These are phyloP conservation scores for Sciurus carolinensis DNA, from an alignment of 2,797 vertebrate genomes.

Conservation along the genomic window DNA sequence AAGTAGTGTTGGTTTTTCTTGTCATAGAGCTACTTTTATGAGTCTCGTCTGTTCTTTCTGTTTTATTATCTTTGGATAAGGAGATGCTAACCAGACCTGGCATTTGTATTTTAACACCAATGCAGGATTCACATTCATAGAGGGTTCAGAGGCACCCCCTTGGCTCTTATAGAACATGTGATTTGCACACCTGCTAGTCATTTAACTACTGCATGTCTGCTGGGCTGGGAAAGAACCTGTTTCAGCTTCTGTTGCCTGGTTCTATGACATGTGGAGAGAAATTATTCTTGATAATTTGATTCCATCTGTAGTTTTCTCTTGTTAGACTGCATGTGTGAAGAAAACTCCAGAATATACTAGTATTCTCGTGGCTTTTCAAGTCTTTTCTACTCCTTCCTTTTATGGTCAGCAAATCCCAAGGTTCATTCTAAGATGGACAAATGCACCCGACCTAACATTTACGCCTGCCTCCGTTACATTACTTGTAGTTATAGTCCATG, in stretches of 20 bases:
- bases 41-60: not conserved
- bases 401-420: not conserved
- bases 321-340: not conserved
- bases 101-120: not conserved
- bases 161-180: not conserved
- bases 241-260: not conserved
- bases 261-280: not conserved
- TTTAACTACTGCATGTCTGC: not conserved
- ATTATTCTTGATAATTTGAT: slow-evolving; percentile 7
- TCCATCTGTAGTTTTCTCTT: not conserved
- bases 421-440: not conserved
- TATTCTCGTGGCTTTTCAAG: not conserved
- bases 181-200: not conserved
- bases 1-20: not conserved
- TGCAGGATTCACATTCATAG: not conserved
- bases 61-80: not conserved
- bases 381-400: not conserved
- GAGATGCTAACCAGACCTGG: not conserved
- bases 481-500: not conserved
- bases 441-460: not conserved
- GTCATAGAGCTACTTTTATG: not conserved
- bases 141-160: not conserved
- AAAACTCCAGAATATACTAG: not conserved
- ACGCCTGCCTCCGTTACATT: not conserved
- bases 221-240: not conserved